Evolutionary conservation across 2,113 vertebrate species (phyloP).

Genomic region (Anoura caudifer): DNA sequence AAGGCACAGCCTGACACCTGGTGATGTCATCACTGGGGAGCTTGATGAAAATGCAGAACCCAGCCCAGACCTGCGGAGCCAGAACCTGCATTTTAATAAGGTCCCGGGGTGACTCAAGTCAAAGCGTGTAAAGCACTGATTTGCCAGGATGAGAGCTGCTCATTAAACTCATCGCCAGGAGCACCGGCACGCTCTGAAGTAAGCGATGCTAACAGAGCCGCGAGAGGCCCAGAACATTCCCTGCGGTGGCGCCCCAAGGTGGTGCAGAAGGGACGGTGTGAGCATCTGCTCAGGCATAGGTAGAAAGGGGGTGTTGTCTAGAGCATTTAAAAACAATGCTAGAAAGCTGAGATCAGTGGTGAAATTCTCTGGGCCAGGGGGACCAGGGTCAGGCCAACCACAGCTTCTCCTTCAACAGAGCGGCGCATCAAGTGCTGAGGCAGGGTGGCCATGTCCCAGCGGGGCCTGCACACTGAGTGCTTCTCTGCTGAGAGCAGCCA

Average conservation of each 20-base stretch:
- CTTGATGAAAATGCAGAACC: not conserved
- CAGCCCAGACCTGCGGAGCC: not conserved
- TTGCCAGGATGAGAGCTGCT: not conserved
- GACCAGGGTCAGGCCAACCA: not conserved
- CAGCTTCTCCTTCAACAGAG: not conserved
- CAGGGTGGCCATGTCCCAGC: not conserved
- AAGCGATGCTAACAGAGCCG: not conserved
- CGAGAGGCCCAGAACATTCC: not conserved
- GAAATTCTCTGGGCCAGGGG: not conserved
- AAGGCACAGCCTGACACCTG: not conserved
- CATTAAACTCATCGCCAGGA: not conserved
- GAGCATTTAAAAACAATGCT: not conserved
- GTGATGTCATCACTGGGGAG: not conserved
- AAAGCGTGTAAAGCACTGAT: not conserved
- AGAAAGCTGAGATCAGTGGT: not conserved
- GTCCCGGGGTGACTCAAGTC: too few species aligned
- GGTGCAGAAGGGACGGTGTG: too few species aligned
- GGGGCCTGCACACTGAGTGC: not conserved
- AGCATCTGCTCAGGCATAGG: not conserved
- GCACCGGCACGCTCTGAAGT: not conserved
- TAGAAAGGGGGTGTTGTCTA: not conserved
- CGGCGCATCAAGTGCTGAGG: rapidly evolving
- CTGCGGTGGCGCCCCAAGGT: not conserved
- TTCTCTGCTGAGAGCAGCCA: not conserved
- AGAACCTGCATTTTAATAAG: not conserved